These are phyloP conservation scores for Spinus olivaceus DNA, from an alignment of 2,797 vertebrate genomes.

Conservation along the genomic window DNA sequence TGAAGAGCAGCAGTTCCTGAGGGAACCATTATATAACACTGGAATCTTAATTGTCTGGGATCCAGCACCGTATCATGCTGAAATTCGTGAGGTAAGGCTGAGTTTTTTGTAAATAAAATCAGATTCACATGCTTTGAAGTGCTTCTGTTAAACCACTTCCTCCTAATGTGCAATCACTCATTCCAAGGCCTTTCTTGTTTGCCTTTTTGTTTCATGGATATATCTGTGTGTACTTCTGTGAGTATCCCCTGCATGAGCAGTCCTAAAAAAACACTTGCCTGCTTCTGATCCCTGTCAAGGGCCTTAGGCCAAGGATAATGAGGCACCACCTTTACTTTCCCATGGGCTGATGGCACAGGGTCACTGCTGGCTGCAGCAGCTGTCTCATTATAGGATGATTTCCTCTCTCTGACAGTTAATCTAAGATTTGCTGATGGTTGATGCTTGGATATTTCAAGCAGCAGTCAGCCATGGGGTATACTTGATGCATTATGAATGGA, in stretches of 20 bases:
- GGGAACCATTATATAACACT: constrained; percentile 70
- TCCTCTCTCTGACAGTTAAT: neutral
- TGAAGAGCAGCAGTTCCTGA: constrained; percentile 65
- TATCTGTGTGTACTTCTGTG: neutral
- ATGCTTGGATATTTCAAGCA: neutral
- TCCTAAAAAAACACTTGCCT: neutral
- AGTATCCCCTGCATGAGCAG: no score
- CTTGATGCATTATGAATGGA: neutral
- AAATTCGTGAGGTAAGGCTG: constrained; percentile 73
- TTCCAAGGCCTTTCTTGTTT: neutral
- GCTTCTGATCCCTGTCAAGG: neutral
- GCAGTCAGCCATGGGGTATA: neutral
- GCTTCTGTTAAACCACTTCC: neutral
- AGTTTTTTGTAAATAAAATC: neutral
- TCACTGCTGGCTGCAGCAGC: neutral
- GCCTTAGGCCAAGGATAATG: neutral
- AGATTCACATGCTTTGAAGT: neutral
- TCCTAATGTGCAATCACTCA: neutral
- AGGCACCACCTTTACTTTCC: neutral
- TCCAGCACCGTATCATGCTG: constrained; percentile 75
- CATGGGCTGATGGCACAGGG: neutral
- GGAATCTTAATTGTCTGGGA: constrained; percentile 81
- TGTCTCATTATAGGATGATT: neutral
- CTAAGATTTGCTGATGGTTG: neutral
- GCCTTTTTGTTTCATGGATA: neutral